Conservation (phyloP, 2,888 invertebrate species). For the Ephialtes manifestator region DNA sequence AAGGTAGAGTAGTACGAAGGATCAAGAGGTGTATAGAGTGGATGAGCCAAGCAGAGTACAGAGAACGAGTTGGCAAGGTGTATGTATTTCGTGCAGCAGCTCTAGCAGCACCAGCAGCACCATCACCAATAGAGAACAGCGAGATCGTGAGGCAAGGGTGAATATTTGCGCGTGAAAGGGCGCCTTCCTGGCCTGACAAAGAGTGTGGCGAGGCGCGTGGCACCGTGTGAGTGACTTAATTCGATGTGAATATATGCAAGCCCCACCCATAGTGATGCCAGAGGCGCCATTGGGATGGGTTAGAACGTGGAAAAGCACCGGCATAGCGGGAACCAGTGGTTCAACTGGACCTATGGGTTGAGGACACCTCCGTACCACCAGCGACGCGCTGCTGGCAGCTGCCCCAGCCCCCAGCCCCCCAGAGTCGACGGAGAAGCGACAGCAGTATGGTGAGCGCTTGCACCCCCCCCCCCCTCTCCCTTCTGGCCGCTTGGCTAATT, state of each 20-base stretch:
- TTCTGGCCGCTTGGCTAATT: slow-evolving; percentile 81
- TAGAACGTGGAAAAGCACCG: slow-evolving; percentile 13
- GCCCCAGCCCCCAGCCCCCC: neutral
- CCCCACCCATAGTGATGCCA: slow-evolving; percentile 69
- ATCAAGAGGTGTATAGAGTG: slow-evolving; percentile 23
- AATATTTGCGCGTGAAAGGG: slow-evolving; percentile 88
- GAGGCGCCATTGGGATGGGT: slow-evolving; percentile 19
- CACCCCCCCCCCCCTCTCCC: neutral
- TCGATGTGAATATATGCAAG: slow-evolving; percentile 83
- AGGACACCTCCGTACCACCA: slow-evolving; percentile 45
- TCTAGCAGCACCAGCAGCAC: slow-evolving; percentile 3
- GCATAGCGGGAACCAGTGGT: slow-evolving; percentile 27
- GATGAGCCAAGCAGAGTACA: slow-evolving; percentile 46
- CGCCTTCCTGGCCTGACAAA: slow-evolving; percentile 85
- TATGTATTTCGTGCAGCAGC: slow-evolving; percentile 13
- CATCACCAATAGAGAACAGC: neutral
- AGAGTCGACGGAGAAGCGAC: slow-evolving; percentile 42
- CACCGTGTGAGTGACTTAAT: slow-evolving; percentile 83
- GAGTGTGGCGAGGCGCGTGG: slow-evolving; percentile 75
- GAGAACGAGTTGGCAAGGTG: slow-evolving; percentile 38
- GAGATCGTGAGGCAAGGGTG: slow-evolving; percentile 80
- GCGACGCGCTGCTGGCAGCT: slow-evolving; percentile 25
- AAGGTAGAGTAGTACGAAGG: neutral
- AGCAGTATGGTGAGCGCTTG: slow-evolving; percentile 36
- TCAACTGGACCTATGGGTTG: slow-evolving; percentile 31